These are phyloP conservation scores for Zygothrica quintamaculata DNA, from an alignment of 2,888 invertebrate genomes.

Conservation along the genomic window DNA sequence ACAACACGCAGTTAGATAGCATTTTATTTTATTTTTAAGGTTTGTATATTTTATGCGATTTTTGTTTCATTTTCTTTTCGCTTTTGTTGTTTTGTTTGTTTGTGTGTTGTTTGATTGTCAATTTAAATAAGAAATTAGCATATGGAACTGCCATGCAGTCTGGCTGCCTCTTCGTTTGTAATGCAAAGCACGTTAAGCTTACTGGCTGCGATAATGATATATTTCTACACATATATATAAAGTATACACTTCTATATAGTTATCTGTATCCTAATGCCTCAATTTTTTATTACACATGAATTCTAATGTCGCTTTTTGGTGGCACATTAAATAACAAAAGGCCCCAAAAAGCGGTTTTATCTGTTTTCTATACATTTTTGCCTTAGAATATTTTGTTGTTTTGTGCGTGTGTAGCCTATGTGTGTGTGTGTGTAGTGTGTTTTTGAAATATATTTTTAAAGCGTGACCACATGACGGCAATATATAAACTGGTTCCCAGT, in stretches of 20 bases:
- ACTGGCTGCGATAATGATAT: conserved; percentile 48
- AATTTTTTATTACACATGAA: conserved; percentile 52
- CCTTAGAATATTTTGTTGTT: conserved; percentile 36
- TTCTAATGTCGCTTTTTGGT: conserved; percentile 58
- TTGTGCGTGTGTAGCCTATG: conserved; percentile 1
- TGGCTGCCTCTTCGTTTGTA: conserved; percentile 58
- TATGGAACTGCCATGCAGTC: conserved; percentile 69
- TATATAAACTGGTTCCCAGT: conserved; percentile 55
- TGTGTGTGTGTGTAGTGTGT: conserved; percentile 9
- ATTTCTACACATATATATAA: conserved; percentile 23
- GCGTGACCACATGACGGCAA: conserved; percentile 68
- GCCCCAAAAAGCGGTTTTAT: conserved; percentile 34
- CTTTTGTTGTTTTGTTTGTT: conserved; percentile 3
- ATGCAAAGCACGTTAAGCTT: conserved; percentile 71
- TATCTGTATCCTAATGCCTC: conserved; percentile 30
- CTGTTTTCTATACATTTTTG: conserved; percentile 21
- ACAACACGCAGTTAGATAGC: conserved; percentile 27
- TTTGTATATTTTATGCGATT: conserved; percentile 22
- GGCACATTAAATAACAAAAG: conserved; percentile 45
- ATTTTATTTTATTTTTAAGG: conserved; percentile 7
- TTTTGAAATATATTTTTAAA: conserved; percentile 68
- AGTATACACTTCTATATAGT: conserved; percentile 21
- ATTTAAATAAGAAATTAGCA: conserved; percentile 69
- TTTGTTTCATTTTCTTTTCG: conserved; percentile 12
- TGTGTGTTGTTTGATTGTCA: conserved; percentile 9